A percentile compares a stretch with the other conserved stretches of the same genome.
Evolutionary conservation across 2,113 vertebrate species (phyloP).

Genomic region (Apodemus sylvaticus): DNA sequence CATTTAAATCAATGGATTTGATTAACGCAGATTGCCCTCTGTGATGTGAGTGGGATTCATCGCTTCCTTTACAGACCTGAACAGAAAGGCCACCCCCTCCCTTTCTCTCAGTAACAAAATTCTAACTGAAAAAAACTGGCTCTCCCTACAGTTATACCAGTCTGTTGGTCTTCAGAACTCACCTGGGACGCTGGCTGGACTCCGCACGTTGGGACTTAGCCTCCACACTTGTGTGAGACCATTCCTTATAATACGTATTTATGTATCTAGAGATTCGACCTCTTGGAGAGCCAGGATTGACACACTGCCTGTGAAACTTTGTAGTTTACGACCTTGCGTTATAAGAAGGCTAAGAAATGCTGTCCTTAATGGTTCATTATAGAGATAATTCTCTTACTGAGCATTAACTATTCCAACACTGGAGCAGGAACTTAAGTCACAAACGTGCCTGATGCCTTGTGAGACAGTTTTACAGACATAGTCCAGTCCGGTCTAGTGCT

Average conservation of each 20-base stretch:
- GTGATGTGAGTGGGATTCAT: not conserved
- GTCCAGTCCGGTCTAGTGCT: not conserved
- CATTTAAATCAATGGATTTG: not conserved
- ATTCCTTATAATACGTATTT: not conserved
- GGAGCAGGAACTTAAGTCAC: not conserved
- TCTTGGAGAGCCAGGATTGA: not conserved
- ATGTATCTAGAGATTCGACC: not conserved
- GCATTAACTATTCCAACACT: not conserved
- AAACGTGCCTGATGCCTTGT: not conserved
- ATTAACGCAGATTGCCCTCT: not conserved
- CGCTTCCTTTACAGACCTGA: not conserved
- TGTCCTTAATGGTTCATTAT: not conserved
- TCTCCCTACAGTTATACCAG: not conserved
- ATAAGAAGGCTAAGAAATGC: constrained; percentile 15
- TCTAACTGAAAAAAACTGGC: constrained; percentile 17
- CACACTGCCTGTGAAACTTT: not conserved
- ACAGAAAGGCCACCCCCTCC: not conserved
- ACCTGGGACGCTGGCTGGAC: not conserved
- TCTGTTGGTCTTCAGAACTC: not conserved
- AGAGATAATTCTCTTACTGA: not conserved
- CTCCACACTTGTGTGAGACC: constrained; percentile 45
- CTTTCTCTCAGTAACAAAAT: constrained; percentile 36
- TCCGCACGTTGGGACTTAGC: not conserved
- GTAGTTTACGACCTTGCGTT: constrained; percentile 6
- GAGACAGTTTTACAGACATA: not conserved